These are phyloP conservation scores for Andrena dorsata DNA, from an alignment of 2,888 invertebrate species.

Conservation along the genomic window DNA sequence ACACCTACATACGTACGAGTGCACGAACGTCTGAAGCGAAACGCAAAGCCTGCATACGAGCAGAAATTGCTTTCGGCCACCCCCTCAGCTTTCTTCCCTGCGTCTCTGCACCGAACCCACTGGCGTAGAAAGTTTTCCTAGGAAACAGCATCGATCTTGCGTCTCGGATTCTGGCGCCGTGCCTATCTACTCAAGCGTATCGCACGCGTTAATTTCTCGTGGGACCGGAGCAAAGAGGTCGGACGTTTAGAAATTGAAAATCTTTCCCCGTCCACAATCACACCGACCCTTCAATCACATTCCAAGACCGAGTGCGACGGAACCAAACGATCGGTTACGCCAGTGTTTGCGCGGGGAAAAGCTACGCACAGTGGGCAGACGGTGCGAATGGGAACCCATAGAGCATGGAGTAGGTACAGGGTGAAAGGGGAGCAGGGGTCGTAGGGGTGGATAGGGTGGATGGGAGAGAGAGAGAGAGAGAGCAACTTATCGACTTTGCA, in stretches of 20 bases:
- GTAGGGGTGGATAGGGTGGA: not conserved
- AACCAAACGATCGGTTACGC: conserved; percentile 30
- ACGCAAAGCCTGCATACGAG: conserved; percentile 57
- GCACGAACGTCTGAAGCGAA: conserved; percentile 57
- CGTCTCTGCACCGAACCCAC: conserved; percentile 36
- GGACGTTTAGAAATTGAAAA: not conserved
- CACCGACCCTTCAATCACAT: too few species aligned
- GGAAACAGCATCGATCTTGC: conserved; percentile 16
- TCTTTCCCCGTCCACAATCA: not conserved
- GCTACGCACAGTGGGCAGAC: conserved; percentile 46
- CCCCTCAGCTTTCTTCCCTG: conserved; percentile 43
- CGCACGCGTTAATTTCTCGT: conserved; percentile 4
- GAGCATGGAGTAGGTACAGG: not conserved
- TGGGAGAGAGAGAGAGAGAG: conserved; percentile 43
- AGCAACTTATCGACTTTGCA: conserved; percentile 74
- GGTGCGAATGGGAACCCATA: conserved; percentile 53
- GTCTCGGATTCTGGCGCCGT: conserved; percentile 3
- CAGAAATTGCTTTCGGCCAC: conserved; percentile 64
- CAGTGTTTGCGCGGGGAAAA: conserved; percentile 47
- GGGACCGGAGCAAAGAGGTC: not conserved
- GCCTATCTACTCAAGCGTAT: not conserved
- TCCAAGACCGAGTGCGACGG: too few species aligned
- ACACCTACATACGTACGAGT: not conserved
- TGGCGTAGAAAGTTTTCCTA: conserved; percentile 53
- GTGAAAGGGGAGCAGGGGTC: not conserved